Base-by-base conservation (phyloP, 2,113 vertebrate species). In the Hemiprocne comata region DNA sequence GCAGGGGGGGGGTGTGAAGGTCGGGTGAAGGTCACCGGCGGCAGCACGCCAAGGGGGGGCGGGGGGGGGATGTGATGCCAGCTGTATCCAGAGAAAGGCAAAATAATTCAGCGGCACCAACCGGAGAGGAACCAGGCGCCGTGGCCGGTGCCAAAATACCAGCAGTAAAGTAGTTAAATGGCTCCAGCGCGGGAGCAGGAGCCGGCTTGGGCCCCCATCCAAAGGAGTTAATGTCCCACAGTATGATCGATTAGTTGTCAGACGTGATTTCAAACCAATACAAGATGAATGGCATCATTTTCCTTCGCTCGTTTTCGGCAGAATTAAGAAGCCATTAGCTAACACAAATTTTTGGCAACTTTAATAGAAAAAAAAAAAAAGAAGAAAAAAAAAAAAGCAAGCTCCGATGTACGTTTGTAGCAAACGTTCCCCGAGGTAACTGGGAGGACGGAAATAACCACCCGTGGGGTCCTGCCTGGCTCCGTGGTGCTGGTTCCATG, bases 141-240 rank as follows among this genome's bases (percentile, higher is more conserved):
- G 76, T 60, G 85, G 73, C 89, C 61, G 69, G 84, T 97, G 97
- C 96, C 93, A 96, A 95, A 95, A 97, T 93, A 89, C 96, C 96
- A 97, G 97, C 96, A 97, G 95, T 96, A 96, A 96, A 96, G 97
- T 95, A 97, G 98, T 98, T 98, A 98, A 98, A 95, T 95, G 97
- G 95, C 95, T 96, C 94, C 97, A 95, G 96, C 94, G 96, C 97
- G 85, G 95, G 26, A 97, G 97, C 94, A 93, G 69, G 95, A 94
- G 94, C 95, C 89, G 91, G 97, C 97, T 97, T 98, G 98, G 98
- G 98, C 98, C 97, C 98, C 98, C 96, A 98, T 98, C 98, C 98
- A 98, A 98, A 98, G 95, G 98, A 98, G 98, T 98, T 98, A 98
- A 98, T 98, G 98, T 98, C 98, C 98, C 98, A 98, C 98, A 97